phyloP scores from a whole-genome alignment of 2,113 vertebrate species.

The Neolamprologus brichardi region DNA sequence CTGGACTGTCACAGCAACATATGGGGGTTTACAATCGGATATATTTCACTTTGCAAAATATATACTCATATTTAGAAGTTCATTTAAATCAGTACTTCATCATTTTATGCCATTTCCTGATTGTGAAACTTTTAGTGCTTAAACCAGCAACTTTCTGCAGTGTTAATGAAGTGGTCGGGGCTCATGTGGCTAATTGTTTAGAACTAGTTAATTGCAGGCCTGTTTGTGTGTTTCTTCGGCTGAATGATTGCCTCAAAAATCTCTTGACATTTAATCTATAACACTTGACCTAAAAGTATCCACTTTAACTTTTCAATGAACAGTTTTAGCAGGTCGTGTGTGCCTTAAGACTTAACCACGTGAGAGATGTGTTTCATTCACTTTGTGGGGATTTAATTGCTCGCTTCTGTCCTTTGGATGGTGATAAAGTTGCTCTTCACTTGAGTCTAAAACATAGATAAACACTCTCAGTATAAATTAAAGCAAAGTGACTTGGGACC shows the following conservation, averaged over 20 bases:
- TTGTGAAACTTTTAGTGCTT: neutral
- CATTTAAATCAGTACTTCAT: neutral
- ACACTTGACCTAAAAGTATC: neutral
- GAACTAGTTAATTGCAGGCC: neutral
- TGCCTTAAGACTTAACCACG: neutral
- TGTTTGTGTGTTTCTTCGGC: neutral
- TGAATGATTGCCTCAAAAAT: slow-evolving; percentile 1
- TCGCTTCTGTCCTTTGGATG: neutral
- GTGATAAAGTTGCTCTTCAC: slow-evolving; percentile 25
- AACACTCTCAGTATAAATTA: slow-evolving; percentile 36
- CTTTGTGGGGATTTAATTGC: neutral
- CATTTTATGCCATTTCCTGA: neutral
- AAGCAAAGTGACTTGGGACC: slow-evolving; percentile 14
- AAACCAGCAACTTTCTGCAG: neutral
- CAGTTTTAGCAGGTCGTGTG: neutral
- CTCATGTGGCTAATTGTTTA: slow-evolving; percentile 5
- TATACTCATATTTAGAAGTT: neutral
- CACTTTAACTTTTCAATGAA: neutral
- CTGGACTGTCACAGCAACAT: neutral
- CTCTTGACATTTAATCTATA: slow-evolving; percentile 24
- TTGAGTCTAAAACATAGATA: slow-evolving; percentile 16
- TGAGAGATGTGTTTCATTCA: neutral
- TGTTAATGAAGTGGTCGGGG: neutral
- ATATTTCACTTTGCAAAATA: neutral
- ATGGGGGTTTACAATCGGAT: neutral